Evolutionary conservation across 2,888 invertebrate genomes (phyloP), one percentile per base, ranked within the genome.

Genomic region (Lasioglossum pauxillum): DNA sequence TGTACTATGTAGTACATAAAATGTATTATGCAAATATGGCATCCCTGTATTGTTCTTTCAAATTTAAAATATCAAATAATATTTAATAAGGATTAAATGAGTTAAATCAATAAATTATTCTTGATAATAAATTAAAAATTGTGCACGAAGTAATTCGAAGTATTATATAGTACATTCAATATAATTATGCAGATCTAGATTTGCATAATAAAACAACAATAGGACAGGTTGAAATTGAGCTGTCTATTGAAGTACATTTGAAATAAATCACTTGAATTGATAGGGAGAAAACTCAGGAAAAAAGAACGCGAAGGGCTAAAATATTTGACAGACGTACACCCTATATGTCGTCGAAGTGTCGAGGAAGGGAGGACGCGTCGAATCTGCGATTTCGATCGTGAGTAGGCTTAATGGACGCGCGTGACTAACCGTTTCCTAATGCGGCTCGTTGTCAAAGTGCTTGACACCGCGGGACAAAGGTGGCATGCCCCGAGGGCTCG

Each of bases 371-470:
- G 73, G 75, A 89, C 84, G 82, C 82, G 83, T 86, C 80, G 83
- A 88, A 90, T 89, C 83, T 84, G 85, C 84, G 89, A 86, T 89
- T 88, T 85, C 85, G 91, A 90, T 90, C 90, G 82, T 44, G 79
- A 86, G 78, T 73, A 71, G 82, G 38, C 35, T 82, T 88, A 86
- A 90, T 86, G 89, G 91, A 90, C 86, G 81, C 83, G 91, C 90
- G 91, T 90, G 90, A 90, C 90, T 87, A 84, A 90, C 91, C 84
- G 83, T 88, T 82, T 82, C 88, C 77, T 87, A 84, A 87, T 81
- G 90, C 81, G 88, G 78, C 73, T 57, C 79, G 78, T 78, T 90
- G 86, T 90, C 90, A 90, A 90, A 90, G 90, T 79, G 82, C 72
- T 86, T 83, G 88, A 86, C 80, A 74, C 80, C 77, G 75, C 78